These are phyloP conservation scores for Drosophila nikananu DNA, from an alignment of 1,140 invertebrate genomes.

Conservation along the genomic window DNA sequence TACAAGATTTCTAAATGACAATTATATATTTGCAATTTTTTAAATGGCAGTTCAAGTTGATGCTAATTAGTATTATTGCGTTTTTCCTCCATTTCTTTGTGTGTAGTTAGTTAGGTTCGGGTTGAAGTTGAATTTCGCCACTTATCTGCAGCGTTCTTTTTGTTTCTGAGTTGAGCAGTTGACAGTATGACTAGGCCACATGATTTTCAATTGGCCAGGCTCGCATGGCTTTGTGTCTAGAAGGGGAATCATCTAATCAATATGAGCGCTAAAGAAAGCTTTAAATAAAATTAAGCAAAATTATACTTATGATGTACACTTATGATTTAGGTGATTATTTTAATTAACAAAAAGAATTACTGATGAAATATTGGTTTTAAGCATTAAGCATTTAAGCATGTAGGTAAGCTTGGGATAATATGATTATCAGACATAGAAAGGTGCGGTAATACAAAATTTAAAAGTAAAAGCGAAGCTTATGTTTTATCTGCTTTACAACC, in stretches of 20 bases:
- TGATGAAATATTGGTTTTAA: no score
- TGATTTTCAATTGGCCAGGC: conserved; percentile 20
- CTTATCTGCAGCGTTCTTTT: conserved; percentile 13
- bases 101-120: neutral
- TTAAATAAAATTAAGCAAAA: neutral
- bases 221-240: neutral
- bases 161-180: neutral
- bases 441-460: neutral
- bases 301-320: no score
- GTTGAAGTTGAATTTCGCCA: conserved; percentile 3
- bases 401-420: neutral
- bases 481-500: neutral
- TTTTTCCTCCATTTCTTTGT: neutral
- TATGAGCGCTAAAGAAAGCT: neutral
- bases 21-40: neutral
- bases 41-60: neutral
- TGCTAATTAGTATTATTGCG: neutral
- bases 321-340: no score
- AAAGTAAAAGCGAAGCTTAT: neutral
- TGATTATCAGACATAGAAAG: neutral
- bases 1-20: neutral
- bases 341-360: no score
- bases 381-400: no score
- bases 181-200: conserved; percentile 41
- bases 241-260: neutral